These are phyloP conservation scores for Microctonus hyperodae DNA, from an alignment of 2,888 invertebrate genomes.

Conservation along the genomic window DNA sequence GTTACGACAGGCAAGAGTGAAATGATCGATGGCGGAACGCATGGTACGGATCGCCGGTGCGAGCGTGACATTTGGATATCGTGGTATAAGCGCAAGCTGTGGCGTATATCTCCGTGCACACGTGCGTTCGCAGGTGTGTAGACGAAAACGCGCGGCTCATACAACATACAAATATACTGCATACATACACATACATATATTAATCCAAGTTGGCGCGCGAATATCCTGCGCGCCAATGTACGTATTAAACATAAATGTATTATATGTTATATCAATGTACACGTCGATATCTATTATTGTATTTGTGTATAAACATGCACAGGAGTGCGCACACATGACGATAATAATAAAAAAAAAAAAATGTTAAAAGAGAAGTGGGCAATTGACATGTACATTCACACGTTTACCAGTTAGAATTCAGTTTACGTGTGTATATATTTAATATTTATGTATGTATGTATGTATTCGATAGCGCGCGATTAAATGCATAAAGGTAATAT, in stretches of 20 bases:
- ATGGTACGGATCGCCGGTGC: constrained; percentile 38
- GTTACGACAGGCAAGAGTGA: constrained; percentile 41
- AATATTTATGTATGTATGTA: constrained; percentile 8
- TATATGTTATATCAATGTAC: neutral
- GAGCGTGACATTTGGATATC: constrained; percentile 47
- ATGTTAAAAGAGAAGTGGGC: neutral
- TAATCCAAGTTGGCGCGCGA: neutral
- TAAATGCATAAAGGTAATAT: constrained; percentile 38
- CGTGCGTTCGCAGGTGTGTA: constrained; percentile 38
- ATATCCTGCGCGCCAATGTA: neutral
- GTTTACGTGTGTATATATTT: neutral
- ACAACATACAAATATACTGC: too few species aligned
- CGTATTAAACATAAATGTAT: too few species aligned
- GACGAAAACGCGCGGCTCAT: constrained; percentile 5
- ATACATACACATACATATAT: too few species aligned
- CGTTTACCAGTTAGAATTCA: constrained; percentile 20
- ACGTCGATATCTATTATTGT: neutral
- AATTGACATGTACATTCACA: constrained; percentile 18
- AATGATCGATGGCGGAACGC: constrained; percentile 47
- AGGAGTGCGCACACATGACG: neutral
- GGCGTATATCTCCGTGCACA: constrained; percentile 21
- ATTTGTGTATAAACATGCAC: neutral
- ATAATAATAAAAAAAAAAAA: too few species aligned
- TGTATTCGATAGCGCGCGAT: constrained; percentile 31
- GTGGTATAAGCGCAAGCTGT: constrained; percentile 39